These are phyloP conservation scores for Perdita meconis DNA, from an alignment of 2,888 invertebrate species.

Conservation along the genomic window DNA sequence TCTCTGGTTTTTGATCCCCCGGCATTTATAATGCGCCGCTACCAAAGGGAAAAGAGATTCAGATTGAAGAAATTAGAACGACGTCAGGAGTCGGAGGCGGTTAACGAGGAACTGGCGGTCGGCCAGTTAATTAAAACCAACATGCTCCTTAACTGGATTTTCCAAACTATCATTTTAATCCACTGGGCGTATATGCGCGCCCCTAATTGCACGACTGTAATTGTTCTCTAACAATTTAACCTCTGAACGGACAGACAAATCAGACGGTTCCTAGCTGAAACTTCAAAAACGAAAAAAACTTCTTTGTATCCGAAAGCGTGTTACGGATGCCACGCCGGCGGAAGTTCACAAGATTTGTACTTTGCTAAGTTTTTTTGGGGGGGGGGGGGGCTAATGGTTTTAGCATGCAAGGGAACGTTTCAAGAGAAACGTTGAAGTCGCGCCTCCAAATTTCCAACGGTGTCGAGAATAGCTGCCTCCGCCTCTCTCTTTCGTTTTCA, in stretches of 20 bases:
- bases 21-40: neutral
- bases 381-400: slow-evolving; percentile 19
- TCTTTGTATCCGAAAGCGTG: neutral
- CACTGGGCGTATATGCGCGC: slow-evolving; percentile 37
- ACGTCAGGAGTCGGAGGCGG: slow-evolving; percentile 22
- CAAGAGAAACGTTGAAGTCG: neutral
- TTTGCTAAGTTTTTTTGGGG: neutral
- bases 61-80: slow-evolving; percentile 36
- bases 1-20: too few species aligned
- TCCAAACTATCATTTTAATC: slow-evolving; percentile 55
- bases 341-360: neutral
- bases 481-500: slow-evolving; percentile 38
- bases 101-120: slow-evolving; percentile 73
- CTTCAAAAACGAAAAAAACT: neutral
- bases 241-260: slow-evolving; percentile 11
- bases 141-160: slow-evolving; percentile 70
- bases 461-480: slow-evolving; percentile 24
- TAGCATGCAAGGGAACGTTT: neutral
- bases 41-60: neutral
- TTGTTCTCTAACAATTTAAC: slow-evolving; percentile 19
- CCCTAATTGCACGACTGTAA: slow-evolving; percentile 51
- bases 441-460: slow-evolving; percentile 2
- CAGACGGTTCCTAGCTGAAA: neutral
- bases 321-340: neutral
- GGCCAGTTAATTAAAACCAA: slow-evolving; percentile 76